Conservation (phyloP, 1,140 invertebrate genomes). For the Brachionus asplanchnoidis region DNA sequence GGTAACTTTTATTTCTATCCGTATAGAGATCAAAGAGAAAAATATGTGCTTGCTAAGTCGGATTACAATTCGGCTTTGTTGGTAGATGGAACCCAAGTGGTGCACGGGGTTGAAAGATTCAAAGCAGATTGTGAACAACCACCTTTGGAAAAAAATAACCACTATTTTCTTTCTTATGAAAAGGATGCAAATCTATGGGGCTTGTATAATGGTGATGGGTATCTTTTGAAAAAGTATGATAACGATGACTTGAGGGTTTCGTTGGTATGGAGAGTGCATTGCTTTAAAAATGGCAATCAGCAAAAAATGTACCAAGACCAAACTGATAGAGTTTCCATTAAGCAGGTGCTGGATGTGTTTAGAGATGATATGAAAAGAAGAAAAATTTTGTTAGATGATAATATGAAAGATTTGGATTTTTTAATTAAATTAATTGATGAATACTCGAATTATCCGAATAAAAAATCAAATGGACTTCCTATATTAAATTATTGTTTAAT, state of each 20-base stretch:
- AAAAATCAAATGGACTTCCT: neutral
- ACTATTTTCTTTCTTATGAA: constrained; percentile 9
- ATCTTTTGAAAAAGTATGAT: neutral
- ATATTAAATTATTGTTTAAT: constrained; percentile 27
- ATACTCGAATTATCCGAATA: constrained; percentile 20
- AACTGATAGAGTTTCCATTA: neutral
- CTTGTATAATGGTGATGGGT: neutral
- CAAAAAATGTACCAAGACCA: neutral
- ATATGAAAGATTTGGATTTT: neutral
- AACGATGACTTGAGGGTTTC: constrained; percentile 22
- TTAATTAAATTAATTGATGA: constrained; percentile 17
- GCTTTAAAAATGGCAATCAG: neutral
- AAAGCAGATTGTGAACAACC: constrained; percentile 19
- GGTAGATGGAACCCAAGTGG: constrained; percentile 35
- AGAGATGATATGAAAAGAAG: constrained; percentile 4
- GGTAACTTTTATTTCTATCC: constrained; percentile 39
- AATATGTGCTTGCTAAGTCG: constrained; percentile 14
- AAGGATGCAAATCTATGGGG: neutral
- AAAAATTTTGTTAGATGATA: neutral
- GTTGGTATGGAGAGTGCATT: constrained; percentile 31
- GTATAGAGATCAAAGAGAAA: neutral
- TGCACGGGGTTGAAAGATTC: constrained; percentile 31
- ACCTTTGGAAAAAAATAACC: constrained; percentile 20
- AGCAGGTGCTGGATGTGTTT: neutral
- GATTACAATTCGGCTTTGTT: constrained; percentile 24